phyloP scores from a whole-genome alignment of 2,113 vertebrate genomes.

The Spea multiplicata region DNA sequence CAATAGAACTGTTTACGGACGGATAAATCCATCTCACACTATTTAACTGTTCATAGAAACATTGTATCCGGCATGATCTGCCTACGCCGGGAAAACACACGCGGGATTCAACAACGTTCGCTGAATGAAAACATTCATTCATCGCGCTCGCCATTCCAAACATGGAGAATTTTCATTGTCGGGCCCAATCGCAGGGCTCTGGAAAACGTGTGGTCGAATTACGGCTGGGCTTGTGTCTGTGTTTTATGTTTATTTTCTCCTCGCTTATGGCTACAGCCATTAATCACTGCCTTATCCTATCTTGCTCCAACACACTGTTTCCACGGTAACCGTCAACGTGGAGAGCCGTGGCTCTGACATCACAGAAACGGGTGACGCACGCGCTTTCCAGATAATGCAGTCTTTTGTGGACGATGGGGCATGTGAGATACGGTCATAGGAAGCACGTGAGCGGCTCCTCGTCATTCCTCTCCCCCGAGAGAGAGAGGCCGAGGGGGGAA shows the following conservation, averaged over 20 bases:
- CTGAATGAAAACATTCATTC: background rate
- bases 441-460: constrained; percentile 9
- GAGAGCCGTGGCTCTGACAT: constrained; percentile 26
- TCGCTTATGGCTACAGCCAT: constrained; percentile 30
- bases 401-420: constrained; percentile 1
- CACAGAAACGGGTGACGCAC: constrained; percentile 26
- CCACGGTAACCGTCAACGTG: constrained; percentile 27
- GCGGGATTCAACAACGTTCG: no score
- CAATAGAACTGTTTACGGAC: no score
- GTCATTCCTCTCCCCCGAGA: background rate
- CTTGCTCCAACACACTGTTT: constrained; percentile 24
- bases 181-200: background rate
- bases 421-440: background rate
- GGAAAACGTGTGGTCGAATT: constrained; percentile 14
- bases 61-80: no score
- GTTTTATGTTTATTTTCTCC: constrained; percentile 4
- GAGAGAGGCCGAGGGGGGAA: background rate
- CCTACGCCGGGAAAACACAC: no score
- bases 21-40: no score
- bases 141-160: background rate
- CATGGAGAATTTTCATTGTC: background rate
- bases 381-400: constrained; percentile 2
- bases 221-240: background rate
- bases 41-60: no score
- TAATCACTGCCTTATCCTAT: constrained; percentile 36